Conservation (phyloP, 2,113 vertebrate genomes). For the Cephalopterus ornatus region DNA sequence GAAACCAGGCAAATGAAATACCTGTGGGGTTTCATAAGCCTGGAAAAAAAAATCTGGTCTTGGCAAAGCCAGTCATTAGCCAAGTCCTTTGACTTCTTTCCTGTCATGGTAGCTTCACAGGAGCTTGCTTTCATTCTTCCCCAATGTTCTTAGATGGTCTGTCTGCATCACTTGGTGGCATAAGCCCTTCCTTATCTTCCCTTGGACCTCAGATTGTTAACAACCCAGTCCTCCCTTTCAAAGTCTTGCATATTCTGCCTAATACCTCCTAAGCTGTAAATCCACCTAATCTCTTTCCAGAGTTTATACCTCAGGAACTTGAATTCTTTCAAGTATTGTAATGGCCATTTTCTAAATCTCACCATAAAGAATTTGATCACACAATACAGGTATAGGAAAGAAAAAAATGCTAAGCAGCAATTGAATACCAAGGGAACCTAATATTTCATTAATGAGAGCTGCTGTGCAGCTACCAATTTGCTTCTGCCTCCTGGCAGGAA, state of each 20-base stretch:
- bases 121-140: not conserved
- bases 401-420: not conserved
- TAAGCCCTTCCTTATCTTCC: not conserved
- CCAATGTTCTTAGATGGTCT: not conserved
- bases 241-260: not conserved
- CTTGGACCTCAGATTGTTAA: not conserved
- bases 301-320: not conserved
- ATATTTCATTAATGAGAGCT: conserved; percentile 28
- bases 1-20: not conserved
- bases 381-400: not conserved
- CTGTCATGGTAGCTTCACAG: not conserved
- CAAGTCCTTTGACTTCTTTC: not conserved
- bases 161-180: not conserved
- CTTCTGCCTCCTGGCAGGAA: not conserved
- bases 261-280: conserved; percentile 9
- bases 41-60: not conserved
- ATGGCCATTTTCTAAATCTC: not conserved
- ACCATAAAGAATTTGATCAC: not conserved
- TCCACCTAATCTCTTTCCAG: not conserved
- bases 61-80: not conserved
- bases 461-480: not conserved
- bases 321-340: not conserved
- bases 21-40: not conserved
- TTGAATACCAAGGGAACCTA: not conserved
- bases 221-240: not conserved